These are phyloP conservation scores for Pyrocoelia pectoralis DNA, from an alignment of 2,888 invertebrate genomes.

Conservation along the genomic window DNA sequence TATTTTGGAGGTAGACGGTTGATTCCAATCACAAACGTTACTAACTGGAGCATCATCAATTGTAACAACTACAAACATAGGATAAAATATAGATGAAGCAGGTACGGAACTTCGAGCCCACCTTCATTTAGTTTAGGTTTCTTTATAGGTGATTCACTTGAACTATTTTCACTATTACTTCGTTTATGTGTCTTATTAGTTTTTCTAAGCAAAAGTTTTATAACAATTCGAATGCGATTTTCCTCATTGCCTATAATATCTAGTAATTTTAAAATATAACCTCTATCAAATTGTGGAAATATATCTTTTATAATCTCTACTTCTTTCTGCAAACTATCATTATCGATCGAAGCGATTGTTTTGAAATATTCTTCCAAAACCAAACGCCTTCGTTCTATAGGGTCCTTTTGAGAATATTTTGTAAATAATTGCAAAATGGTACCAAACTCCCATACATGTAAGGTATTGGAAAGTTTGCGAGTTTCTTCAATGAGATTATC, in stretches of 20 bases:
- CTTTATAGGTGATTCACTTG: not conserved
- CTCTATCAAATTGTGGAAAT: not conserved
- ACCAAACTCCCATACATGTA: conserved; percentile 7
- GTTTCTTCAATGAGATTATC: not conserved
- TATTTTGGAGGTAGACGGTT: not conserved
- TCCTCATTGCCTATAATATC: conserved; percentile 3
- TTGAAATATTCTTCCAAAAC: conserved; percentile 11
- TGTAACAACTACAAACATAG: not conserved
- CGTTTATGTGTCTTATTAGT: not conserved
- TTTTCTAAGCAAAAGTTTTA: not conserved
- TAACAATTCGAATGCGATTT: conserved; percentile 8
- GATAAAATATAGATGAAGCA: too few species aligned
- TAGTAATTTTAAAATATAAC: not conserved
- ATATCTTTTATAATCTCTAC: not conserved
- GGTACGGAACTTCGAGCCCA: too few species aligned
- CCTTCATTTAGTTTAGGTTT: not conserved
- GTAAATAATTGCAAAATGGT: not conserved
- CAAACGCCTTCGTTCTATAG: not conserved
- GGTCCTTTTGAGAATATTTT: not conserved
- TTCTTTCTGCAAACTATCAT: not conserved
- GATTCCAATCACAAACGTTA: not conserved
- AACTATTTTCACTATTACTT: not conserved
- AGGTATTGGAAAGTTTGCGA: not conserved
- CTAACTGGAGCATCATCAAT: not conserved
- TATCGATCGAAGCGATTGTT: not conserved